Conservation (phyloP, 2,888 invertebrate species). For the Incurvaria masculella region DNA sequence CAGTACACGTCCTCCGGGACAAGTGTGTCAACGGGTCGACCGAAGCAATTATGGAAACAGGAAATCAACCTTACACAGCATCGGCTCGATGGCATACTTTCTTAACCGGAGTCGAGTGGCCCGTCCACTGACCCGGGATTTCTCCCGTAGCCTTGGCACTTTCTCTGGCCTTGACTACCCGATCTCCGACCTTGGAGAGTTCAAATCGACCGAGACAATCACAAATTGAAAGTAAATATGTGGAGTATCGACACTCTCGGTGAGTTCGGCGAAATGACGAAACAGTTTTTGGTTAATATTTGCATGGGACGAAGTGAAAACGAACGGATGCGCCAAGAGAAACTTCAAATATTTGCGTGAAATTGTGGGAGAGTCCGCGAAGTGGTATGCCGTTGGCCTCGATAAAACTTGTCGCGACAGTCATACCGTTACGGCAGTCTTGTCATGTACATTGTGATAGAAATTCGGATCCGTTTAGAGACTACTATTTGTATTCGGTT, state of each 20-base stretch:
- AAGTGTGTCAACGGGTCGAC: conserved; percentile 49
- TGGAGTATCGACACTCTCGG: conserved; percentile 44
- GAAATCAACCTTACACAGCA: background rate
- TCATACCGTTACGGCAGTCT: background rate
- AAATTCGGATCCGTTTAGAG: background rate
- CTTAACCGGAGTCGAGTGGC: conserved; percentile 23
- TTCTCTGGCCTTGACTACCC: conserved; percentile 46
- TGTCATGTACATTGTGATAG: background rate
- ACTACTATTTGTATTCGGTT: background rate
- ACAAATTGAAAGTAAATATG: conserved; percentile 41
- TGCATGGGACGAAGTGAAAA: conserved; percentile 46
- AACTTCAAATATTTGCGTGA: conserved; percentile 53
- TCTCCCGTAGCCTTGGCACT: conserved; percentile 55
- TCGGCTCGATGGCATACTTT: conserved; percentile 28
- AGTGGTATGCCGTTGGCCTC: conserved; percentile 42
- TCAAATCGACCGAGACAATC: background rate
- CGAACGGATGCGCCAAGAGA: conserved; percentile 54
- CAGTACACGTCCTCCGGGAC: background rate
- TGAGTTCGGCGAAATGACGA: conserved; percentile 35
- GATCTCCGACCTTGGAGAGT: conserved; percentile 36
- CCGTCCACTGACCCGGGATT: conserved; percentile 46
- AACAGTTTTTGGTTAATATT: conserved; percentile 33
- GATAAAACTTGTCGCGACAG: conserved; percentile 40
- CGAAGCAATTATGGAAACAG: conserved; percentile 19
- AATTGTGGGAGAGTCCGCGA: conserved; percentile 46